Evolutionary conservation across 2,888 invertebrate genomes (phyloP).

Genomic region (Tholera decimalis): DNA sequence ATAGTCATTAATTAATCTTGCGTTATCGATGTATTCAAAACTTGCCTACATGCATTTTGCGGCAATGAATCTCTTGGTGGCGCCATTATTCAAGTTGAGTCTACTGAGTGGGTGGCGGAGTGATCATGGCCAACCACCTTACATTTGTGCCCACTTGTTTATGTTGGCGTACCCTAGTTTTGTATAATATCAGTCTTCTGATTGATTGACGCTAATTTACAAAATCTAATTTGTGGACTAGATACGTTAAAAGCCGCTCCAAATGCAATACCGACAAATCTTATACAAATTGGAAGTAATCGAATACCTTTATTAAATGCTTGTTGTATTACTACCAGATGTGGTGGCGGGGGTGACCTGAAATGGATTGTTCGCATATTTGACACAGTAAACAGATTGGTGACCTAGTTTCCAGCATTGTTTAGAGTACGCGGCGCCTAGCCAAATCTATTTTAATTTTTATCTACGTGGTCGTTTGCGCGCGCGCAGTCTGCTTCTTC

Average conservation of each 20-base stretch:
- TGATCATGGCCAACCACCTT: slow-evolving; percentile 59
- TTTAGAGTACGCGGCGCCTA: slow-evolving; percentile 84
- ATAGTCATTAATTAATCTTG: slow-evolving; percentile 51
- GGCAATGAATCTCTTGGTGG: slow-evolving; percentile 40
- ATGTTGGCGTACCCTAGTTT: slow-evolving; percentile 46
- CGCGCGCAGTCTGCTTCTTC: slow-evolving; percentile 79
- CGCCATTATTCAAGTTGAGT: slow-evolving; percentile 41
- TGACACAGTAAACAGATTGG: slow-evolving; percentile 86
- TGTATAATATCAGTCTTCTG: slow-evolving; percentile 40
- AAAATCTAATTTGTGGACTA: slow-evolving; percentile 51
- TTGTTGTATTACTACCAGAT: slow-evolving; percentile 58
- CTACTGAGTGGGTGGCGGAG: slow-evolving; percentile 45
- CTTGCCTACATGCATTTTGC: slow-evolving; percentile 22
- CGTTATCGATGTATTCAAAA: slow-evolving; percentile 28
- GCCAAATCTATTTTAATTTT: slow-evolving; percentile 90
- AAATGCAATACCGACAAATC: slow-evolving; percentile 32
- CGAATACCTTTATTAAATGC: slow-evolving; percentile 49
- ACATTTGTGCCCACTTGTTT: slow-evolving; percentile 47
- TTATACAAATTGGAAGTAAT: slow-evolving; percentile 48
- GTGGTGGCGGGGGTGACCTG: slow-evolving; percentile 53
- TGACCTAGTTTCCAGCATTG: slow-evolving; percentile 89
- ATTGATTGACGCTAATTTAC: slow-evolving; percentile 48
- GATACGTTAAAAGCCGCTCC: slow-evolving; percentile 43
- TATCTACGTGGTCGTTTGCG: slow-evolving; percentile 81
- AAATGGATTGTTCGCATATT: slow-evolving; percentile 78